Evolutionary conservation across 2,113 vertebrate genomes (phyloP).

Genomic region (Paramormyrops kingsleyae): DNA sequence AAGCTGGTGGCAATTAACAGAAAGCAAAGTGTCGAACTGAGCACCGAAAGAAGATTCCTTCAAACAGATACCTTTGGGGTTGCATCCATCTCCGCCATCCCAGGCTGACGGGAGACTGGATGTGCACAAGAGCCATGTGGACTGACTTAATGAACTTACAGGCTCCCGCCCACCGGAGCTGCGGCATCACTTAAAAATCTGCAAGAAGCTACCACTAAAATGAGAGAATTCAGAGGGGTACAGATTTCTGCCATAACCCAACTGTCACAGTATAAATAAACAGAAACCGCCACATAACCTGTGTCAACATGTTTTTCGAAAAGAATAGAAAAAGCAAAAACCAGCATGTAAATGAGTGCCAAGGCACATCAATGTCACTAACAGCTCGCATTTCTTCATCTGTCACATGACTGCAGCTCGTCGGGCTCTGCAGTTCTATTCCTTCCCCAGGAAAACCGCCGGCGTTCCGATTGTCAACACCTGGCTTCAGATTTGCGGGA

Average conservation of each 20-base stretch:
- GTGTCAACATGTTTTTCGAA: background rate
- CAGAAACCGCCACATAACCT: background rate
- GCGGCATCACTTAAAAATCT: background rate
- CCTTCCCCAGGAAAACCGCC: background rate
- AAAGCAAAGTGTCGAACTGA: background rate
- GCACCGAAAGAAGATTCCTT: background rate
- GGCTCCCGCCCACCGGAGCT: background rate
- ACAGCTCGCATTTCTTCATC: background rate
- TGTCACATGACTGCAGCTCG: constrained; percentile 3
- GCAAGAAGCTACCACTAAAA: background rate
- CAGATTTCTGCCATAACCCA: background rate
- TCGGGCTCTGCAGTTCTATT: background rate
- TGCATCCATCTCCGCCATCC: background rate
- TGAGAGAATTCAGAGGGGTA: background rate
- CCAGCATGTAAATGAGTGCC: background rate
- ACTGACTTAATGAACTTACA: background rate
- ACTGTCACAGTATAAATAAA: background rate
- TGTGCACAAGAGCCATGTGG: background rate
- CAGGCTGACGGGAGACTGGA: background rate
- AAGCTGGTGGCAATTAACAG: background rate
- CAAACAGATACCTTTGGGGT: background rate
- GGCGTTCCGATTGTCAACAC: constrained; percentile 34
- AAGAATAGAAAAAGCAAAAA: background rate
- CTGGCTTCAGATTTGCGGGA: constrained; percentile 41
- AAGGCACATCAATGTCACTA: background rate